Percentiles rank a stretch among this genome's conserved stretches.
Evolutionary conservation across 2,797 vertebrate species (phyloP).

Genomic region (Chrosomus eos): DNA sequence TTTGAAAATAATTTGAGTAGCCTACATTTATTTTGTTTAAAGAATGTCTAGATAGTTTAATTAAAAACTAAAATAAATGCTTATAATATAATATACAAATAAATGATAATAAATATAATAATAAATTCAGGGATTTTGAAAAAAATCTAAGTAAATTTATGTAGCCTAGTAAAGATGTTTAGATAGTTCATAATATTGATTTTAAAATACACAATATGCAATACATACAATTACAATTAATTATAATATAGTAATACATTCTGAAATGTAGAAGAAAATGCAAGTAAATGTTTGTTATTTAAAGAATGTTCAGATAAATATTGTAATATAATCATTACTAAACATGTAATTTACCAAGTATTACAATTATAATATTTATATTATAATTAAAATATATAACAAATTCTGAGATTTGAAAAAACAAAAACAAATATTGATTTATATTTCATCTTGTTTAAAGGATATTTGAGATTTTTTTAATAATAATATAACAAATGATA

Average conservation of each 20-base stretch:
- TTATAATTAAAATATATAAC: too few species aligned
- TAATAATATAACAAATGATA: neutral
- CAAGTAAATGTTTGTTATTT: neutral
- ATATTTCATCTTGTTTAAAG: neutral
- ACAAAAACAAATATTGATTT: too few species aligned
- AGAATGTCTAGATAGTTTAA: too few species aligned
- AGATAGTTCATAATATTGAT: neutral
- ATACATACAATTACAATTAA: neutral
- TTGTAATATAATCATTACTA: neutral
- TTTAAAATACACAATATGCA: neutral
- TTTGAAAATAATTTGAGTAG: too few species aligned
- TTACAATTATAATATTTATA: neutral
- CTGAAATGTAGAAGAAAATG: neutral
- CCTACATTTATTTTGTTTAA: too few species aligned
- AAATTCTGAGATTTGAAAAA: too few species aligned
- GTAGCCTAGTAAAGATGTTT: neutral
- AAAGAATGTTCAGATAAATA: neutral
- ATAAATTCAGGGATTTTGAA: too few species aligned
- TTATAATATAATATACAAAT: too few species aligned
- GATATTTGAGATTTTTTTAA: neutral
- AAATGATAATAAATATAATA: too few species aligned
- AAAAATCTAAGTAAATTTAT: neutral
- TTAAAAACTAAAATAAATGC: too few species aligned
- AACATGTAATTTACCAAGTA: neutral
- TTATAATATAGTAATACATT: neutral